phyloP scores from a whole-genome alignment of 2,888 invertebrate species.

The Eumacrocentrus americanus region DNA sequence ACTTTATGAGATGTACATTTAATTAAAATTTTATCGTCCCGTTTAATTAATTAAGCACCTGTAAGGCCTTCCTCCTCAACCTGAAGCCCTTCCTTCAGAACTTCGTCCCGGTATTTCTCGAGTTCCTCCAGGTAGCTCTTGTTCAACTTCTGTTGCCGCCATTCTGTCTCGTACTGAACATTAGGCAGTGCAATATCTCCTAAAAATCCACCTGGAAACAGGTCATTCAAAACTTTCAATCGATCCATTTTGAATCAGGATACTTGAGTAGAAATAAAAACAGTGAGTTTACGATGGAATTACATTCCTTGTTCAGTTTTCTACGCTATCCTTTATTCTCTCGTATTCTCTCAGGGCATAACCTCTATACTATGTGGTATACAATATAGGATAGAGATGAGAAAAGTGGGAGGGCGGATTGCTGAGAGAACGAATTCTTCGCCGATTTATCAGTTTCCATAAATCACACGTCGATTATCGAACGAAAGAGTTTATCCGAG shows the following conservation, averaged over 20 bases:
- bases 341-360: slow-evolving; percentile 10
- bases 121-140: slow-evolving; percentile 77
- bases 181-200: slow-evolving; percentile 85
- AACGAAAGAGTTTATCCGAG: slow-evolving; percentile 40
- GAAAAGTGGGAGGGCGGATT: slow-evolving; percentile 4
- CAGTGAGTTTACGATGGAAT: too few relatives aligned
- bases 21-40: slow-evolving; percentile 6
- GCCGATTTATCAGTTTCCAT: slow-evolving; percentile 41
- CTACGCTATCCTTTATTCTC: neutral
- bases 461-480: slow-evolving; percentile 47
- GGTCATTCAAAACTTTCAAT: neutral
- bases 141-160: slow-evolving; percentile 66
- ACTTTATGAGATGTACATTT: neutral
- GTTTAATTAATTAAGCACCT: slow-evolving; percentile 60
- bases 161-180: slow-evolving; percentile 63
- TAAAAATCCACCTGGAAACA: slow-evolving; percentile 75
- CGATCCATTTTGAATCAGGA: neutral
- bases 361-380: neutral
- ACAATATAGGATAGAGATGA: neutral
- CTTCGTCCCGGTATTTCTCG: slow-evolving; percentile 82
- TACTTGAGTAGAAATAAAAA: too few relatives aligned
- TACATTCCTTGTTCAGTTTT: neutral
- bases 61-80: slow-evolving; percentile 84
- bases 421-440: slow-evolving; percentile 23
- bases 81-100: slow-evolving; percentile 79